Evolutionary conservation across 2,113 vertebrate genomes (phyloP).

Genomic region (Malurus cyaneus): DNA sequence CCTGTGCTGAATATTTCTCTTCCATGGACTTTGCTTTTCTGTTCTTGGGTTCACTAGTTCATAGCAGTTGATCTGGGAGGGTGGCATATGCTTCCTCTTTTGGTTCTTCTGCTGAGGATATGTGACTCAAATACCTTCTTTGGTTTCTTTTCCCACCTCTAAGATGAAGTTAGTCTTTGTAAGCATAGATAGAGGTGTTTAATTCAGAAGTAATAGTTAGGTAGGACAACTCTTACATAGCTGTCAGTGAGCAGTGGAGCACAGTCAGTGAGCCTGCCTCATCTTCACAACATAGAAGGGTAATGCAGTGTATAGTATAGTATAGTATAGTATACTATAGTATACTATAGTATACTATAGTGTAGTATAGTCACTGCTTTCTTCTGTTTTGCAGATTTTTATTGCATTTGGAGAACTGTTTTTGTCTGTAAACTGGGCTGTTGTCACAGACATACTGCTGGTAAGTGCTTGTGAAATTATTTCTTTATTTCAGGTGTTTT

Average conservation of each 20-base stretch:
- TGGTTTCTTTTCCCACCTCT: neutral
- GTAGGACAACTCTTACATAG: neutral
- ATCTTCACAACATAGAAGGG: neutral
- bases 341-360: neutral
- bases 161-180: neutral
- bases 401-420: constrained; percentile 78
- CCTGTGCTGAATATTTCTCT: neutral
- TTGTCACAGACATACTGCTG: constrained; percentile 86
- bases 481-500: neutral
- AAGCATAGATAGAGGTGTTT: neutral
- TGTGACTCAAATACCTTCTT: neutral
- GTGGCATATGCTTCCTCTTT: neutral
- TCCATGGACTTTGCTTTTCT: neutral
- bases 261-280: neutral
- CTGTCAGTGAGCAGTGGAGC: neutral
- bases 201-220: neutral
- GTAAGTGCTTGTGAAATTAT: constrained; percentile 65
- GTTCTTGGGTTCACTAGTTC: neutral
- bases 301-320: neutral
- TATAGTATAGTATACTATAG: neutral
- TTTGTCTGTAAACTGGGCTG: constrained; percentile 83
- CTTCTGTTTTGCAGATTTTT: constrained; percentile 75
- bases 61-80: neutral
- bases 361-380: neutral
- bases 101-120: neutral